Evolutionary conservation across 1,140 invertebrate genomes (phyloP).

Genomic region (Xylocopa sonorina): DNA sequence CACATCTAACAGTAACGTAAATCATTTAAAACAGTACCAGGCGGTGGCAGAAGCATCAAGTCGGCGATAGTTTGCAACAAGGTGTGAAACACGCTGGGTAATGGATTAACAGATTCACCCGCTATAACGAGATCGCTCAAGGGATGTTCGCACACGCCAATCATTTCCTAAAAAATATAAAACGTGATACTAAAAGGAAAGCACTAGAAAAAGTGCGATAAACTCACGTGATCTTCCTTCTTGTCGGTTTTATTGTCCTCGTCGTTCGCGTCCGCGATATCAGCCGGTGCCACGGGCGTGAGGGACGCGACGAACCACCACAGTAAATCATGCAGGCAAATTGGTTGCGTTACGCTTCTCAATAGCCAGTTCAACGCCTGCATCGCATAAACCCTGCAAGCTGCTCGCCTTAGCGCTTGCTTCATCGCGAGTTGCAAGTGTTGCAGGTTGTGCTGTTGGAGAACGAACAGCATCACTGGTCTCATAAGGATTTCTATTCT

Average conservation of each 20-base stretch:
- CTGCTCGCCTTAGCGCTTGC: conserved; percentile 90
- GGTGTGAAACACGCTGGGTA: conserved; percentile 92
- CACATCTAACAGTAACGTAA: not conserved
- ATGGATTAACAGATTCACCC: conserved; percentile 89
- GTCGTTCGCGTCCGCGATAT: conserved; percentile 77
- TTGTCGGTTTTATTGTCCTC: conserved; percentile 82
- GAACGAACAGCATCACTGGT: conserved; percentile 92
- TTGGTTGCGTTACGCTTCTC: conserved; percentile 94
- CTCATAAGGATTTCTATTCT: conserved; percentile 83
- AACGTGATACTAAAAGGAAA: not conserved
- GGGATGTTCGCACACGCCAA: conserved; percentile 90
- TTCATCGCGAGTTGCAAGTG: conserved; percentile 91
- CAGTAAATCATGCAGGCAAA: conserved; percentile 94
- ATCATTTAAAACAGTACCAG: conserved; percentile 82
- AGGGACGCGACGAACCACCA: conserved; percentile 96
- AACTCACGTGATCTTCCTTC: conserved; percentile 83
- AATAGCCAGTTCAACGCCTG: conserved; percentile 98
- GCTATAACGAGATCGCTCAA: conserved; percentile 90
- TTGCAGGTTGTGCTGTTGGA: conserved; percentile 93
- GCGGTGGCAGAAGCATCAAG: conserved; percentile 94
- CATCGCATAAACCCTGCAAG: conserved; percentile 93
- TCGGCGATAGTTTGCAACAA: conserved; percentile 96
- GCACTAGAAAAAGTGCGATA: not conserved
- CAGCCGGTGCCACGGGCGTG: conserved; percentile 79
- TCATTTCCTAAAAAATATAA: conserved; percentile 77